Conservation (phyloP, 2,797 vertebrate species). For the Dryobates pubescens region DNA sequence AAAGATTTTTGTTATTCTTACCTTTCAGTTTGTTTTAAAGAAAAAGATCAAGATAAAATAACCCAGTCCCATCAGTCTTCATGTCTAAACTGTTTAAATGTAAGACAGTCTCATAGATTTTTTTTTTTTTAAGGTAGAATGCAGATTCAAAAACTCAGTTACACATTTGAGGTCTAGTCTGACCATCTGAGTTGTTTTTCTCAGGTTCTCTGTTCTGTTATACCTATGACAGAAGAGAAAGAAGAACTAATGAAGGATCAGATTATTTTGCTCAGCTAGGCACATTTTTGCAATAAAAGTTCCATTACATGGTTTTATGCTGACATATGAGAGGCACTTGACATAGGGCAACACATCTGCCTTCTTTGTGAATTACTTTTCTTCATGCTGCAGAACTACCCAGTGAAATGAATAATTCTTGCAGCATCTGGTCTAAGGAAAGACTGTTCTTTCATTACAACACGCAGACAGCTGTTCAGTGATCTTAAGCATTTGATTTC, state of each 20-base stretch:
- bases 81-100: background rate
- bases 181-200: background rate
- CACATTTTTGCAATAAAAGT: background rate
- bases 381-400: background rate
- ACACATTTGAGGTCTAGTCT: background rate
- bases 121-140: background rate
- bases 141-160: background rate
- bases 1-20: background rate
- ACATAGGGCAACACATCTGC: background rate
- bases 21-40: background rate
- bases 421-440: background rate
- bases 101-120: background rate
- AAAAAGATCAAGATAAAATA: background rate
- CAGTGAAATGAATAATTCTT: background rate
- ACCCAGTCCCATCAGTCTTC: fast-evolving
- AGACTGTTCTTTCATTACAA: background rate
- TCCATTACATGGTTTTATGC: background rate
- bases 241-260: background rate
- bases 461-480: background rate
- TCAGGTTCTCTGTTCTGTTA: background rate
- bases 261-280: background rate
- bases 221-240: background rate
- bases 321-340: background rate
- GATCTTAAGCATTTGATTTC: background rate
- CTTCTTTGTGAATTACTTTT: background rate